Percentiles rank a stretch among this genome's conserved stretches.
These are phyloP conservation scores for Microctenopoma lineatum DNA, from an alignment of 2,797 vertebrate species.

Conservation along the genomic window DNA sequence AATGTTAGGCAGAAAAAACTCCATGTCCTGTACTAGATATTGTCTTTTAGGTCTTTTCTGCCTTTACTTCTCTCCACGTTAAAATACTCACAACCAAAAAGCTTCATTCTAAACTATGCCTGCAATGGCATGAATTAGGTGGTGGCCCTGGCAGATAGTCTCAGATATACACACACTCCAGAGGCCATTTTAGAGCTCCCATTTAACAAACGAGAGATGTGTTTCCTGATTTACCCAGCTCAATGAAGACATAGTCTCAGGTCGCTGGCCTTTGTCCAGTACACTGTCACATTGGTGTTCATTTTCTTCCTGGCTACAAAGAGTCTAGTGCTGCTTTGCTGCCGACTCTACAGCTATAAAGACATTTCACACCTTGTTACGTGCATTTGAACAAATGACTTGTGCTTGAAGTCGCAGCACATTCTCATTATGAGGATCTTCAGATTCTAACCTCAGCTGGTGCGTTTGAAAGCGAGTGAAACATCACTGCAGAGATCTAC, in stretches of 20 bases:
- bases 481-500: conserved; percentile 23
- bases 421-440: conserved; percentile 3
- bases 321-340: neutral
- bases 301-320: neutral
- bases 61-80: no score
- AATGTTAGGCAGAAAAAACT: no score
- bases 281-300: neutral
- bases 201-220: neutral
- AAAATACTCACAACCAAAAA: no score
- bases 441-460: conserved; percentile 22
- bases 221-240: neutral
- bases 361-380: conserved; percentile 15
- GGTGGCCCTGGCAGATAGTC: neutral
- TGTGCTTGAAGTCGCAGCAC: conserved; percentile 16
- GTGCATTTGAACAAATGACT: conserved; percentile 24
- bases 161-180: neutral
- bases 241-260: neutral
- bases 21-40: no score
- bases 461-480: conserved; percentile 26
- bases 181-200: neutral
- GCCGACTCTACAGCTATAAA: neutral
- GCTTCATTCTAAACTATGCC: neutral
- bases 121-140: no score
- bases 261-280: neutral
- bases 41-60: no score